Conservation (phyloP, 2,888 invertebrate species). For the Tenthredo notha region DNA sequence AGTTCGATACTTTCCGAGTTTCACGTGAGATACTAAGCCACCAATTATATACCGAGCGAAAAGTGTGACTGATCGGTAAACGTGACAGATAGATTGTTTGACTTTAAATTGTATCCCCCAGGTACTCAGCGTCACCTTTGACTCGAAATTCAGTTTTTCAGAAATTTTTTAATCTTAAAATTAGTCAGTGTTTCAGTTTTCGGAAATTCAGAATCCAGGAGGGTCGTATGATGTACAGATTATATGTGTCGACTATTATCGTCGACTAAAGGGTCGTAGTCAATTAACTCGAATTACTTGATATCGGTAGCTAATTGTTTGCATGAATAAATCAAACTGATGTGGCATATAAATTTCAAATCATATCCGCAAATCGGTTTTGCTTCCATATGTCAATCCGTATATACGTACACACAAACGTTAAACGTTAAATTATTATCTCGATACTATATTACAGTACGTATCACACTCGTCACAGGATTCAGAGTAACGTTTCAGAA, state of each 20-base stretch:
- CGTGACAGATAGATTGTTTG: too few species aligned
- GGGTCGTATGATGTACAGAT: neutral
- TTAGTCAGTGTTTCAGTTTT: too few species aligned
- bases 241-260: neutral
- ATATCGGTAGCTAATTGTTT: slow-evolving; percentile 18
- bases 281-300: slow-evolving; percentile 20
- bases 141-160: too few species aligned
- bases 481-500: neutral
- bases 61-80: too few species aligned
- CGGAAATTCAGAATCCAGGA: too few species aligned
- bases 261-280: neutral
- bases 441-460: neutral
- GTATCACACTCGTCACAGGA: neutral
- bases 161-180: too few species aligned
- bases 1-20: too few species aligned
- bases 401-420: neutral
- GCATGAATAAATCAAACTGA: slow-evolving; percentile 17
- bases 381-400: neutral
- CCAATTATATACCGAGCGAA: too few species aligned
- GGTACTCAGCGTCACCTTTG: too few species aligned
- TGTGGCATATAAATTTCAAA: neutral
- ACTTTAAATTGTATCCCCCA: too few species aligned
- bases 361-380: neutral
- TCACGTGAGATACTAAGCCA: too few species aligned
- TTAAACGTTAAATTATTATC: neutral